Evolutionary conservation across 2,113 vertebrate species (phyloP).

Genomic region (Halcyon senegalensis): DNA sequence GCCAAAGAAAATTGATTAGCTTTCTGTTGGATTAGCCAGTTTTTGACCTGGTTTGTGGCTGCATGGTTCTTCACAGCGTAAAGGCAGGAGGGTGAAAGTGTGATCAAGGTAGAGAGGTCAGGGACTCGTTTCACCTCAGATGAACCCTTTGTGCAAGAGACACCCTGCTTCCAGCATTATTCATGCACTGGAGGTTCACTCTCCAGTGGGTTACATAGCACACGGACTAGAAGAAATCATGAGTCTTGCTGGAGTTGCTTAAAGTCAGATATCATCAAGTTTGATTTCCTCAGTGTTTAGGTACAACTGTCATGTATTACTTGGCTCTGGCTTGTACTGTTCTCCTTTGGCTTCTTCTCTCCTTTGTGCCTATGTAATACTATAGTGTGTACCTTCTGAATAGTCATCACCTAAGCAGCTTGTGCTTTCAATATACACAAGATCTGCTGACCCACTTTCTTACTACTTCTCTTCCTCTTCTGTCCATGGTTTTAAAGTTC

Average conservation of each 20-base stretch:
- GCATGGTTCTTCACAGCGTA: neutral
- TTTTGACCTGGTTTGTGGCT: neutral
- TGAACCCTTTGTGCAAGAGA: neutral
- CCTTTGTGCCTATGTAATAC: neutral
- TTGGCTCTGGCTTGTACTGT: neutral
- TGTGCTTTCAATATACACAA: neutral
- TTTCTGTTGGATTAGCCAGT: neutral
- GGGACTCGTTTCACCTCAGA: neutral
- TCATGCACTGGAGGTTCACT: neutral
- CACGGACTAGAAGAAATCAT: neutral
- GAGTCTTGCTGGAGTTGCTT: neutral
- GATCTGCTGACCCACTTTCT: neutral
- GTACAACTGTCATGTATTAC: neutral
- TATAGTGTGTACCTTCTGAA: neutral
- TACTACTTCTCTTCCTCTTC: neutral
- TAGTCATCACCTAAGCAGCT: neutral
- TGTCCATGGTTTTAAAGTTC: neutral
- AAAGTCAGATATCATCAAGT: neutral
- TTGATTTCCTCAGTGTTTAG: neutral
- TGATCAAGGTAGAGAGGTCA: neutral
- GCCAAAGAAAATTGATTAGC: neutral
- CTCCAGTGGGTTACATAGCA: accelerated
- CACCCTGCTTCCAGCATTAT: neutral
- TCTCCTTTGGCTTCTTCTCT: neutral
- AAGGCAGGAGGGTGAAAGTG: neutral